Percentiles rank a stretch among this genome's conserved stretches.
phyloP scores from a whole-genome alignment of 2,888 invertebrate species.

The Philopedon plagiatum region DNA sequence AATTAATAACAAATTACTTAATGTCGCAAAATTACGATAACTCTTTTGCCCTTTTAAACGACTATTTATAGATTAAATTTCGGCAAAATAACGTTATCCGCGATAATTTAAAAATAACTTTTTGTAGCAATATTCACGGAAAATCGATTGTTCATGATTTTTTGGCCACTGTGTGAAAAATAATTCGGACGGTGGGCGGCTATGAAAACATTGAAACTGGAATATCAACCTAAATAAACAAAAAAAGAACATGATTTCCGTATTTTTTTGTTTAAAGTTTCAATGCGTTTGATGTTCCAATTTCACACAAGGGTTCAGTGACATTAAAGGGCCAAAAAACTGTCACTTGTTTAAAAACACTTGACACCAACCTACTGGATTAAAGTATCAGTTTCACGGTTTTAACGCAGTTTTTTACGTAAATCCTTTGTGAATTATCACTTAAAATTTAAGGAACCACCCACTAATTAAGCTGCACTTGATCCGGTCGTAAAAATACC shows the following conservation, averaged over 20 bases:
- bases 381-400: slow-evolving; percentile 4
- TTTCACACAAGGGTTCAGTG: slow-evolving; percentile 55
- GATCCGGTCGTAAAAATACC: slow-evolving; percentile 12
- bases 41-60: slow-evolving; percentile 11
- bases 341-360: slow-evolving; percentile 49
- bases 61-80: slow-evolving; percentile 27
- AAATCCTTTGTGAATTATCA: neutral
- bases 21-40: slow-evolving; percentile 26
- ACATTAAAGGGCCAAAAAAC: slow-evolving; percentile 55
- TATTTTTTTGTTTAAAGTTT: slow-evolving; percentile 28
- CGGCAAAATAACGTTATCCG: slow-evolving; percentile 1
- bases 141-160: slow-evolving; percentile 38
- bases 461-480: slow-evolving; percentile 4
- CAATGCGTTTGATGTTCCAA: slow-evolving; percentile 34
- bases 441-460: neutral
- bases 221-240: slow-evolving; percentile 14
- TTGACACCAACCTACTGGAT: slow-evolving; percentile 31
- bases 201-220: slow-evolving; percentile 17
- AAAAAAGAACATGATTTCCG: slow-evolving; percentile 17
- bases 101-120: slow-evolving; percentile 36
- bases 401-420: neutral
- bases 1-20: slow-evolving; percentile 37
- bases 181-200: slow-evolving; percentile 26
- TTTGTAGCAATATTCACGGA: neutral
- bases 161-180: slow-evolving; percentile 23